A percentile compares a stretch with the other conserved stretches of the same genome.
Conservation (phyloP, 2,888 invertebrate genomes). For the Machimus rusticus region DNA sequence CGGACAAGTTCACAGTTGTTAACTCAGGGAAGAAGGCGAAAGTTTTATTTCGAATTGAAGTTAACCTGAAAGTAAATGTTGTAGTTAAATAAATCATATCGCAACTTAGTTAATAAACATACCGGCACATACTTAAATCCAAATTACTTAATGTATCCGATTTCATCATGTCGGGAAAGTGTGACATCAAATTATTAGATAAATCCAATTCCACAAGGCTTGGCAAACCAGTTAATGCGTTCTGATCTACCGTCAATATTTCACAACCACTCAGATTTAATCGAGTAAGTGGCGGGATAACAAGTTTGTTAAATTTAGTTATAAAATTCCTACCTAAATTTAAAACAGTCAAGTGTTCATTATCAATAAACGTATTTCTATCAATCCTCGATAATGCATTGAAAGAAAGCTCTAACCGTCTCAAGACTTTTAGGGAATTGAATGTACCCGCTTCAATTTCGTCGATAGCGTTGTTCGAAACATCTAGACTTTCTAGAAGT, state of each 20-base stretch:
- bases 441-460: slow-evolving; percentile 70
- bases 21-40: slow-evolving; percentile 71
- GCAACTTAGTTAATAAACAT: not conserved
- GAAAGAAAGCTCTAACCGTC: slow-evolving; percentile 72
- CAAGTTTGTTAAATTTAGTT: slow-evolving; percentile 67
- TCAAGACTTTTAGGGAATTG: slow-evolving; percentile 66
- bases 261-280: slow-evolving; percentile 74
- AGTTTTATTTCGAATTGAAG: slow-evolving; percentile 69
- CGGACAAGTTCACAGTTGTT: slow-evolving; percentile 70
- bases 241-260: slow-evolving; percentile 67
- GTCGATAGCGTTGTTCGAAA: slow-evolving; percentile 73
- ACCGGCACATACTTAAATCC: slow-evolving; percentile 64
- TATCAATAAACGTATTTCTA: slow-evolving; percentile 68
- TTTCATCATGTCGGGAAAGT: slow-evolving; percentile 69
- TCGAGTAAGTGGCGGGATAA: slow-evolving; percentile 66
- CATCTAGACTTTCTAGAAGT: slow-evolving; percentile 68
- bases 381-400: slow-evolving; percentile 72
- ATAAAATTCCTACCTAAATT: slow-evolving; percentile 74
- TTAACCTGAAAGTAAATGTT: slow-evolving; percentile 67
- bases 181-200: slow-evolving; percentile 71
- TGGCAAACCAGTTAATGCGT: slow-evolving; percentile 68
- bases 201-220: slow-evolving; percentile 70
- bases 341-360: slow-evolving; percentile 68
- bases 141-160: slow-evolving; percentile 70
- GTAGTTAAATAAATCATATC: slow-evolving; percentile 35